Percentiles rank a stretch among this genome's conserved stretches.
These are phyloP conservation scores for Euplexia lucipara DNA, from an alignment of 2,888 invertebrate species.

Conservation along the genomic window DNA sequence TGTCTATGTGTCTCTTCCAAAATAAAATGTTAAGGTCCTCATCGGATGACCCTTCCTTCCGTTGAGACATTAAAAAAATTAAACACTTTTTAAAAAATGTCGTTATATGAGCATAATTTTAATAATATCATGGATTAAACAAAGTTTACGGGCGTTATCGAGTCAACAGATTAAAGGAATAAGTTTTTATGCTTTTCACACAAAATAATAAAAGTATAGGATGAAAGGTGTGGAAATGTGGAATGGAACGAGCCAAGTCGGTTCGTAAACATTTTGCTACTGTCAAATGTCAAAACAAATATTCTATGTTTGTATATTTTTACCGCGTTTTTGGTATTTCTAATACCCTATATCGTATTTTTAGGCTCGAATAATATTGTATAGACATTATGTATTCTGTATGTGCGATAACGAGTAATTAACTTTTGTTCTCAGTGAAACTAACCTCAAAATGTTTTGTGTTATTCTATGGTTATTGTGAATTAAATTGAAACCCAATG, in stretches of 20 bases:
- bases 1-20: too few species aligned
- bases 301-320: slow-evolving; percentile 18
- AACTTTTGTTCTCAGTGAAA: slow-evolving; percentile 22
- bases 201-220: background rate
- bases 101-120: too few species aligned
- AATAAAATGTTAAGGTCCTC: too few species aligned
- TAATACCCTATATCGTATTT: background rate
- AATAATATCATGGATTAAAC: too few species aligned
- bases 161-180: too few species aligned
- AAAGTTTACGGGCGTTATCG: too few species aligned
- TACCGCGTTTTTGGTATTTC: slow-evolving; percentile 30
- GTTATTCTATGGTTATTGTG: slow-evolving; percentile 37
- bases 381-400: background rate
- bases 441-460: slow-evolving; percentile 61
- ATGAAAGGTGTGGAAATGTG: background rate
- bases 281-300: slow-evolving; percentile 69
- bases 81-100: too few species aligned
- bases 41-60: too few species aligned
- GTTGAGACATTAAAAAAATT: too few species aligned
- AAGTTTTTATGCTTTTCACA: too few species aligned
- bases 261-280: slow-evolving; percentile 69
- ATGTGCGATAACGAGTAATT: background rate
- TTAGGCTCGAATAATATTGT: background rate
- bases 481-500: slow-evolving; percentile 34
- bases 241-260: slow-evolving; percentile 38